Percentiles rank a stretch among this genome's conserved stretches.
phyloP scores from a whole-genome alignment of 2,797 vertebrate genomes.

The Lepidocolaptes lacrymiger region DNA sequence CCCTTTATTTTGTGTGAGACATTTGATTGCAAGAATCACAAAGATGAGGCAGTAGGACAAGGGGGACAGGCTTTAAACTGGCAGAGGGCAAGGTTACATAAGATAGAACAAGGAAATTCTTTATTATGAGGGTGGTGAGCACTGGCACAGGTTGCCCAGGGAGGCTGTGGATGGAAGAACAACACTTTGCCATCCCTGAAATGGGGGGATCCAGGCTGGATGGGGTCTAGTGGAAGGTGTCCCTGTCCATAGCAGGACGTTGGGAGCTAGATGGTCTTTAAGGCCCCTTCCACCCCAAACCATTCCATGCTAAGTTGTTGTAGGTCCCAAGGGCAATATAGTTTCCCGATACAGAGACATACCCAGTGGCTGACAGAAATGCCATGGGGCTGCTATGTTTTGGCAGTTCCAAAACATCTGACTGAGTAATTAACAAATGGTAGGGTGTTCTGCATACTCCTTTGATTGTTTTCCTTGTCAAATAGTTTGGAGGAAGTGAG shows the following conservation, averaged over 20 bases:
- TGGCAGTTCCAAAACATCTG: background rate
- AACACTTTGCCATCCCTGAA: background rate
- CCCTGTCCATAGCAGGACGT: background rate
- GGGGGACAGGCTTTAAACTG: background rate
- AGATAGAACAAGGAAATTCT: background rate
- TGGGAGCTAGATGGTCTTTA: background rate
- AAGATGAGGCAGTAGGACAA: background rate
- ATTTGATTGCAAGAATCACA: background rate
- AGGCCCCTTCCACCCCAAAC: background rate
- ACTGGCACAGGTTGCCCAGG: background rate
- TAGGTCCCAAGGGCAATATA: background rate
- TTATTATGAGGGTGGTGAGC: background rate
- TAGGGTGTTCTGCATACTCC: background rate
- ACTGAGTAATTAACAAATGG: background rate
- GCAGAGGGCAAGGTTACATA: background rate
- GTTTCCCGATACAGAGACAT: background rate
- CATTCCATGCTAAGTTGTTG: background rate
- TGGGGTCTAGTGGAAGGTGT: too few relatives aligned
- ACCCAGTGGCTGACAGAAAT: background rate
- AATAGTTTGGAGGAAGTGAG: slow-evolving; percentile 30
- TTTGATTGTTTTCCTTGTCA: background rate
- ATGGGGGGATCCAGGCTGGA: too few relatives aligned
- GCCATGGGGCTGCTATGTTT: background rate
- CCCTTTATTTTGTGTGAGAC: background rate
- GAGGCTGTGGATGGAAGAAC: background rate